These are phyloP conservation scores for Brachyalestes nurse DNA, from an alignment of 2,797 vertebrate species.

Conservation along the genomic window DNA sequence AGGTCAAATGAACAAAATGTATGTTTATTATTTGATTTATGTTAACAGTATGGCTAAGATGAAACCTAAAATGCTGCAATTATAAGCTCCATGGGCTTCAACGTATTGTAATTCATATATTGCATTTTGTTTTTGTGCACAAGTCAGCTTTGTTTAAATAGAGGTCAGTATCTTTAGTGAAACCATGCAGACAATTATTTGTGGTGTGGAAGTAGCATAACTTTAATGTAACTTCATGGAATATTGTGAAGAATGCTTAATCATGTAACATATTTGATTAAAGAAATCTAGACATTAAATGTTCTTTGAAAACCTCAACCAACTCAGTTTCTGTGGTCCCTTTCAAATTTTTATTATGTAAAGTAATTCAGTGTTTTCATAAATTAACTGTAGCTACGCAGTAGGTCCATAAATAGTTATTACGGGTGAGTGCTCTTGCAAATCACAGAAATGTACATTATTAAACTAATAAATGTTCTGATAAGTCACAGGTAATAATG, in stretches of 20 bases:
- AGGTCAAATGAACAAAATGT: background rate
- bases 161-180: conserved; percentile 30
- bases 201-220: conserved; percentile 14
- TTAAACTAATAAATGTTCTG: background rate
- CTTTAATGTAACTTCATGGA: conserved; percentile 14
- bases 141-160: conserved; percentile 43
- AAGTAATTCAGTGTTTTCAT: conserved; percentile 3
- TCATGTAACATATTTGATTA: conserved; percentile 48
- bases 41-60: background rate
- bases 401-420: background rate
- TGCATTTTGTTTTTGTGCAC: conserved; percentile 39
- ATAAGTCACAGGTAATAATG: background rate
- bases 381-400: background rate
- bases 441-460: background rate
- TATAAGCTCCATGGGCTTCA: conserved; percentile 29
- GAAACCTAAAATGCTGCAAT: conserved; percentile 37
- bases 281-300: conserved; percentile 59
- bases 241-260: conserved; percentile 31
- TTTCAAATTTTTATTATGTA: conserved; percentile 30
- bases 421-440: background rate
- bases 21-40: conserved; percentile 20
- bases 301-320: conserved; percentile 44
- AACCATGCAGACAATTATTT: conserved; percentile 31
- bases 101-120: conserved; percentile 27
- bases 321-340: conserved; percentile 40